Conservation (phyloP, 2,888 invertebrate genomes). For the Orthosia gracilis region DNA sequence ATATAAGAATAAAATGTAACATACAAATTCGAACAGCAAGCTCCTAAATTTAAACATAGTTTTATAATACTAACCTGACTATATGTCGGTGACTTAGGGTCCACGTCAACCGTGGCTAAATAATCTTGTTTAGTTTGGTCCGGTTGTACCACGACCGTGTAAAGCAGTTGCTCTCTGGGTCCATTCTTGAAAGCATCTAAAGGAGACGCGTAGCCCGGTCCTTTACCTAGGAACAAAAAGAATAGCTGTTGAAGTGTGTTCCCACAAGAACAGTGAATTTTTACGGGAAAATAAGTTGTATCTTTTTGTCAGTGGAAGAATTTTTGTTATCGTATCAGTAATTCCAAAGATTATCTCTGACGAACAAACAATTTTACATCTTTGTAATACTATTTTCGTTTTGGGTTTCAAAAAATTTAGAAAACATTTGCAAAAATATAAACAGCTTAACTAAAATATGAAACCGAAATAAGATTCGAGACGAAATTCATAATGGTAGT, state of each 20-base stretch:
- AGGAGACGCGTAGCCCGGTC: constrained; percentile 95
- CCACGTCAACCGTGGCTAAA: constrained; percentile 97
- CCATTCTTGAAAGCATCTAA: constrained; percentile 96
- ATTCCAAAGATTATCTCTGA: too few species aligned
- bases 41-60: not conserved
- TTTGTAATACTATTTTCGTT: too few species aligned
- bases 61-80: constrained; percentile 91
- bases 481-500: not conserved
- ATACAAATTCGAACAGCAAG: not conserved
- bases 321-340: too few species aligned
- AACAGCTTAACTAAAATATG: not conserved
- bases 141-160: constrained; percentile 97
- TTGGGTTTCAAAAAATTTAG: too few species aligned
- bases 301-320: too few species aligned
- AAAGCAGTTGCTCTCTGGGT: constrained; percentile 96
- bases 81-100: constrained; percentile 96
- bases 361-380: too few species aligned
- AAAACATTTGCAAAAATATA: too few species aligned
- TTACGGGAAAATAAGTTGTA: too few species aligned
- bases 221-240: constrained; percentile 77
- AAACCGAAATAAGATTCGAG: not conserved
- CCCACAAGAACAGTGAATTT: too few species aligned
- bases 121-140: constrained; percentile 95
- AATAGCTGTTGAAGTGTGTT: not conserved
- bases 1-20: too few species aligned